Evolutionary conservation across 2,888 invertebrate species (phyloP).

Genomic region (Poecilus cupreus): DNA sequence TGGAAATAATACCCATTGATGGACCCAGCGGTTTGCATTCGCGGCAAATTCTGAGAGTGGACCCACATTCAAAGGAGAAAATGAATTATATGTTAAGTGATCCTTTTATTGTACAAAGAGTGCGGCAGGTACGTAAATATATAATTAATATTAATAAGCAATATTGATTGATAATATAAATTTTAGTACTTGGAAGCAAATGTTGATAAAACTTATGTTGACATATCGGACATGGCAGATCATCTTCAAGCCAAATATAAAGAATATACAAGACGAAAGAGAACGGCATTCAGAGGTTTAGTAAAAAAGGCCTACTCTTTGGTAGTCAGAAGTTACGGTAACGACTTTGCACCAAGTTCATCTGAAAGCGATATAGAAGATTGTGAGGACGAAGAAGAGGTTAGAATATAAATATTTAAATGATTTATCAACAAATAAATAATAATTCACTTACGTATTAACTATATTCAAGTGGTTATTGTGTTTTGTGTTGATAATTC

Average conservation of each 20-base stretch:
- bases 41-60: conserved; percentile 47
- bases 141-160: neutral
- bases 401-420: neutral
- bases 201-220: conserved; percentile 86
- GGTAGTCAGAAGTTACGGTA: conserved; percentile 81
- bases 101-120: conserved; percentile 73
- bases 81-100: conserved; percentile 67
- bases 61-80: conserved; percentile 57
- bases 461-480: neutral
- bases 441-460: no score
- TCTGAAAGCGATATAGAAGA: conserved; percentile 78
- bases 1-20: conserved; percentile 65
- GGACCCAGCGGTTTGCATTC: conserved; percentile 55
- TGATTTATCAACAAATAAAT: neutral
- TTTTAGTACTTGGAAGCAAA: conserved; percentile 86
- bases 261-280: conserved; percentile 88
- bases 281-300: conserved; percentile 84
- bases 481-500: neutral
- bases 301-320: conserved; percentile 87
- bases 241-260: conserved; percentile 83
- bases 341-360: conserved; percentile 72
- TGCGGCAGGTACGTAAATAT: conserved; percentile 71
- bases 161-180: conserved; percentile 8
- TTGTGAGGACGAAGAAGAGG: conserved; percentile 70
- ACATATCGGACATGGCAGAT: conserved; percentile 89